These are phyloP conservation scores for Spizaetus ornatus DNA, from an alignment of 2,113 vertebrate genomes.

Conservation along the genomic window DNA sequence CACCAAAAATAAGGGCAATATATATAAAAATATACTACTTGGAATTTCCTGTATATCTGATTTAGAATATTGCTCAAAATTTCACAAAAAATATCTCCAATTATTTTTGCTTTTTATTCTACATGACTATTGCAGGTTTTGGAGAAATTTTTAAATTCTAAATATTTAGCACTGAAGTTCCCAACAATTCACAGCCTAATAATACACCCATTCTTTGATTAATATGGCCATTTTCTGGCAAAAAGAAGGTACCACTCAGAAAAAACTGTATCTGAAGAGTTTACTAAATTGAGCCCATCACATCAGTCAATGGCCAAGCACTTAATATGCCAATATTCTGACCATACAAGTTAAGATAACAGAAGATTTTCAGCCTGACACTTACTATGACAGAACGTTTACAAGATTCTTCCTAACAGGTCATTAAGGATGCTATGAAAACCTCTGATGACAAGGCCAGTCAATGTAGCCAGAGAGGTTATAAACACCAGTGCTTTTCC, in stretches of 20 bases:
- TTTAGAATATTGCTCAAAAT: not conserved
- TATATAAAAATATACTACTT: not conserved
- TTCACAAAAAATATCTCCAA: not conserved
- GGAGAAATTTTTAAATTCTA: not conserved
- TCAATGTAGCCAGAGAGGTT: not conserved
- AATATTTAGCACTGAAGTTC: not conserved
- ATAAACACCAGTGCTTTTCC: constrained; percentile 27
- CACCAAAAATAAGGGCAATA: not conserved
- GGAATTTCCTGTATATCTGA: not conserved
- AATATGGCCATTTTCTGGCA: not conserved
- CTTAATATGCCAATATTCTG: constrained; percentile 42
- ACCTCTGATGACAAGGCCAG: constrained; percentile 6
- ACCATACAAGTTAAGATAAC: constrained; percentile 15
- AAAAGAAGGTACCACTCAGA: not conserved
- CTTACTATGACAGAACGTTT: constrained; percentile 43
- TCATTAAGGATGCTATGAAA: constrained; percentile 28
- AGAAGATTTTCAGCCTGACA: constrained; percentile 20
- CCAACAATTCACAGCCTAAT: not conserved
- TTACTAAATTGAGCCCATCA: not conserved
- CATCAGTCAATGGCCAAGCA: not conserved
- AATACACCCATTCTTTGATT: not conserved
- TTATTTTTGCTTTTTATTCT: not conserved
- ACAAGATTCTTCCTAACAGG: constrained; percentile 33
- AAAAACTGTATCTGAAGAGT: not conserved
- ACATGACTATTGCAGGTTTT: not conserved